Conservation (phyloP, 35 echinoderm and acorn worm genomes). For the Heliocidaris erythrogramma region DNA sequence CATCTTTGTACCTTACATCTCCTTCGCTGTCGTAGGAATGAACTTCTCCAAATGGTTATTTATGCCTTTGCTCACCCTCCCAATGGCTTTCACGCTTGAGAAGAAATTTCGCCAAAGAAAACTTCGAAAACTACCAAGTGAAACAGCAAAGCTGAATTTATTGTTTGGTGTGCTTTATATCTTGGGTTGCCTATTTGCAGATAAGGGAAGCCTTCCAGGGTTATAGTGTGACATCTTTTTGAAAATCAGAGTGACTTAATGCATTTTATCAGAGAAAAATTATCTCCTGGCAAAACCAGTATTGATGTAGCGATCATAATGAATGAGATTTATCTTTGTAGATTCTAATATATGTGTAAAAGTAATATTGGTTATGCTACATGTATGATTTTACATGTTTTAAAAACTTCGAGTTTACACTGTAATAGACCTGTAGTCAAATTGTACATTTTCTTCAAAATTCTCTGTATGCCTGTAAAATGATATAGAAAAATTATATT, state of each 20-base stretch:
- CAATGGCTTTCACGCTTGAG: slow-evolving; percentile 84
- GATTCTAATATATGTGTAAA: not conserved
- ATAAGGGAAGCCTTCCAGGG: slow-evolving; percentile 64
- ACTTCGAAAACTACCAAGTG: slow-evolving; percentile 63
- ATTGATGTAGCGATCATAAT: not conserved
- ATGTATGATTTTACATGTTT: not conserved
- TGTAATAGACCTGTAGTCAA: no score
- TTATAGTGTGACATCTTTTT: slow-evolving; percentile 4
- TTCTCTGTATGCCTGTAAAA: no score
- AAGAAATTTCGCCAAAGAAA: slow-evolving; percentile 80
- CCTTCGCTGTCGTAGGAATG: slow-evolving; percentile 74
- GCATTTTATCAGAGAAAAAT: not conserved
- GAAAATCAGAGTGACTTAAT: not conserved
- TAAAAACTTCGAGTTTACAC: no score
- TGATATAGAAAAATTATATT: no score
- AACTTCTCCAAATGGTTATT: slow-evolving; percentile 71
- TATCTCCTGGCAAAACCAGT: not conserved
- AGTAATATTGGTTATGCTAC: not conserved
- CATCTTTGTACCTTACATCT: slow-evolving; percentile 86
- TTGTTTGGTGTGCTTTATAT: slow-evolving; percentile 84
- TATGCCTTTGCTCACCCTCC: slow-evolving; percentile 79
- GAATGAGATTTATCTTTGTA: not conserved
- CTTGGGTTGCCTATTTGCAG: slow-evolving; percentile 57
- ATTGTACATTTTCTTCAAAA: not conserved
- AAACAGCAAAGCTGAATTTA: slow-evolving; percentile 84